Conservation (phyloP, 2,113 vertebrate genomes). For the Pyrgilauda ruficollis region DNA sequence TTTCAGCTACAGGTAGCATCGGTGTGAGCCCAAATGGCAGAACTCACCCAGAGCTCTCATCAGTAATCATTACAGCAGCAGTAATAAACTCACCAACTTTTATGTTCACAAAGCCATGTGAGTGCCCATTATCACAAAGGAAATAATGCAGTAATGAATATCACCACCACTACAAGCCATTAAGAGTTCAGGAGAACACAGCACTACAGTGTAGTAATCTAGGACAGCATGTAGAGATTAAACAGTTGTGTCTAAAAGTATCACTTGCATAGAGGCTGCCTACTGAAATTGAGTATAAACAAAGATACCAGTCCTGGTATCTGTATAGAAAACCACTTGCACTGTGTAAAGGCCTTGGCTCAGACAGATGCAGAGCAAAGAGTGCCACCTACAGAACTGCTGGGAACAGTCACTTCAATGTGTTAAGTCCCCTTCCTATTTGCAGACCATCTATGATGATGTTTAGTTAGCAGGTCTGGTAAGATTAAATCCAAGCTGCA, state of each 20-base stretch:
- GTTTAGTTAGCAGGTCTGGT: background rate
- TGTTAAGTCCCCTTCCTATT: background rate
- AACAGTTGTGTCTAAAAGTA: background rate
- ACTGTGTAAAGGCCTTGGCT: background rate
- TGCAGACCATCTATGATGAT: background rate
- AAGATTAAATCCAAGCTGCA: background rate
- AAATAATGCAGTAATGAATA: background rate
- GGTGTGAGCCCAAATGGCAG: background rate
- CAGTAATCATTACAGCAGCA: background rate
- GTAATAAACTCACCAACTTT: background rate
- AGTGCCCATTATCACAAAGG: background rate
- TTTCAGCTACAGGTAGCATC: background rate
- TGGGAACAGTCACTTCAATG: background rate
- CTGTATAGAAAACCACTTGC: background rate
- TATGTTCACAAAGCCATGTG: background rate
- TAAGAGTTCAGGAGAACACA: background rate
- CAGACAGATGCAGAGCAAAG: constrained; percentile 30
- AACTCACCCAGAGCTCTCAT: background rate
- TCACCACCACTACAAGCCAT: background rate
- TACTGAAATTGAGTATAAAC: background rate
- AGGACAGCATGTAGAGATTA: background rate
- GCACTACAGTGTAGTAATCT: background rate
- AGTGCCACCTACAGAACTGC: constrained; percentile 59
- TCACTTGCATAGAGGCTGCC: background rate
- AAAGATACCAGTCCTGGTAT: background rate